phyloP scores from a whole-genome alignment of 2,797 vertebrate species.

The Mallotus villosus region DNA sequence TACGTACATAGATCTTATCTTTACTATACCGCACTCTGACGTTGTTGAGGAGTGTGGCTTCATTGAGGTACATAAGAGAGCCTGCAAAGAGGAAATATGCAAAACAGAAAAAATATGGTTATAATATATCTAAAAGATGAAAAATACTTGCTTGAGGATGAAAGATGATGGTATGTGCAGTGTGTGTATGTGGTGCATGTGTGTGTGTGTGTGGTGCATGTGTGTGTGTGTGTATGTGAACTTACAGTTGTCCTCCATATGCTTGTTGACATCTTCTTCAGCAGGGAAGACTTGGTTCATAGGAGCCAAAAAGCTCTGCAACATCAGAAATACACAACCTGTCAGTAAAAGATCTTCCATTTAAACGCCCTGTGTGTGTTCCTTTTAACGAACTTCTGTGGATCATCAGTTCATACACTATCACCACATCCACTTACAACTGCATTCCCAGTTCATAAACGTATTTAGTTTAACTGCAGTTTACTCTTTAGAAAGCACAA shows the following conservation, averaged over 20 bases:
- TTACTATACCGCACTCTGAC: constrained; percentile 94
- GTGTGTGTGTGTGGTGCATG: background rate
- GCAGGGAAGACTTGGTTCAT: constrained; percentile 97
- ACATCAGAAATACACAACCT: constrained; percentile 32
- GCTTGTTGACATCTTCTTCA: constrained; percentile 95
- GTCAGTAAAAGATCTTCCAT: background rate
- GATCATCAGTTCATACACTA: constrained; percentile 1
- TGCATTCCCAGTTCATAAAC: constrained; percentile 5
- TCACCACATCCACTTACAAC: background rate
- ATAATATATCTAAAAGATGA: too few relatives aligned
- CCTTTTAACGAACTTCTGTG: background rate
- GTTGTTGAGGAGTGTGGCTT: constrained; percentile 97
- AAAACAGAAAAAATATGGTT: background rate
- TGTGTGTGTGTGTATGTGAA: constrained; percentile 33
- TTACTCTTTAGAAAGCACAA: constrained; percentile 18
- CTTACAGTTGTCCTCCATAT: constrained; percentile 98
- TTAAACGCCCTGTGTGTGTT: constrained; percentile 20
- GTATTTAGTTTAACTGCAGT: constrained; percentile 12
- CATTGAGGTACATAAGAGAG: constrained; percentile 98
- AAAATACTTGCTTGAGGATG: background rate
- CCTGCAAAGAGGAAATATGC: constrained; percentile 67
- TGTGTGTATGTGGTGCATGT: background rate
- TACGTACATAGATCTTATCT: constrained; percentile 96
- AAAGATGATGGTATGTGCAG: background rate
- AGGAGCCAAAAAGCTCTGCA: constrained; percentile 89